phyloP scores from a whole-genome alignment of 2,113 vertebrate species.

The Speoplatyrhinus poulsoni region DNA sequence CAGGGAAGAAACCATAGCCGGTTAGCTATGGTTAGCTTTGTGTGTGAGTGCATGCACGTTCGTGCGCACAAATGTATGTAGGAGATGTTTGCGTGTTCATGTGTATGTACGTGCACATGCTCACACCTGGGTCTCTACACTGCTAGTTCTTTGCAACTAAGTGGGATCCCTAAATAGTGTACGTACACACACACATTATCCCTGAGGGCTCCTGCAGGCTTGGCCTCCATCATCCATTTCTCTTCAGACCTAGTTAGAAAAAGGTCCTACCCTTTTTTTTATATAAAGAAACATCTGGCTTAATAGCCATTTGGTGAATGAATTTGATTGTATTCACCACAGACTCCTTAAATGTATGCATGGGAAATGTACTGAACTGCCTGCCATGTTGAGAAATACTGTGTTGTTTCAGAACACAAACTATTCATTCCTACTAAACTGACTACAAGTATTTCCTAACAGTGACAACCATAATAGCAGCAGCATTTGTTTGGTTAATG shows the following conservation, averaged over 20 bases:
- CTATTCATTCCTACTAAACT: too few species aligned
- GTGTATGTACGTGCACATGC: not conserved
- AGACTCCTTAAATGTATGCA: too few species aligned
- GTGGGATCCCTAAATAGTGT: constrained; percentile 9
- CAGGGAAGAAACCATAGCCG: not conserved
- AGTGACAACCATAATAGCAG: too few species aligned
- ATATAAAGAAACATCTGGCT: not conserved
- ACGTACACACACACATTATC: constrained; percentile 7
- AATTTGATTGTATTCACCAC: too few species aligned
- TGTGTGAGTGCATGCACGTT: not conserved
- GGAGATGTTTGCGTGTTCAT: constrained; percentile 1
- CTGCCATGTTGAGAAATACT: too few species aligned
- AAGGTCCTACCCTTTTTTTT: not conserved
- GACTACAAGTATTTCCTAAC: too few species aligned
- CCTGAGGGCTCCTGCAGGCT: constrained; percentile 26
- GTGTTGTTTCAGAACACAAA: too few species aligned
- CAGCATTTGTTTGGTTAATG: too few species aligned
- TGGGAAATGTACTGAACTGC: too few species aligned
- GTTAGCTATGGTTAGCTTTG: not conserved
- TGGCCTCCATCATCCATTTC: constrained; percentile 24
- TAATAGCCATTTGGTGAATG: not conserved
- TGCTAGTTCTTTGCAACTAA: not conserved
- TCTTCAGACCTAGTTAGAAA: not conserved
- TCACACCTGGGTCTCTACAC: not conserved
- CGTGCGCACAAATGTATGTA: not conserved